phyloP scores from a whole-genome alignment of 2,113 vertebrate genomes.

The Pao palembangensis region DNA sequence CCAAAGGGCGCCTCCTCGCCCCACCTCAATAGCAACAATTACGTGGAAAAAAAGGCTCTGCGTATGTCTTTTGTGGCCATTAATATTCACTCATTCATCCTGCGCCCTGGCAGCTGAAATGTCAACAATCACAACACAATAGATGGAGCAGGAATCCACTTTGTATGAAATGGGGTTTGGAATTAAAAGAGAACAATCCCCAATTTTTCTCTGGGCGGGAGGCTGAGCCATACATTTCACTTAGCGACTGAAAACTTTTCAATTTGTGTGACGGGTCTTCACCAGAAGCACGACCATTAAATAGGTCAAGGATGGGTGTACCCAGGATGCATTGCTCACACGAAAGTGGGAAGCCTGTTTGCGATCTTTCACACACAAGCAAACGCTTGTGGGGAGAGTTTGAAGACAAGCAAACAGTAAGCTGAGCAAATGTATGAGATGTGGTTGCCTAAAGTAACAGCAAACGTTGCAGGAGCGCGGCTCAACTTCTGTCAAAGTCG shows the following conservation, averaged over 20 bases:
- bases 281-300: slow-evolving; percentile 73
- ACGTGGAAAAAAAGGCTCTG: slow-evolving; percentile 60
- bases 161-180: slow-evolving; percentile 76
- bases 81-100: slow-evolving; percentile 81
- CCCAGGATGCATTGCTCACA: slow-evolving; percentile 49
- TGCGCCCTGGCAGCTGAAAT: slow-evolving; percentile 79
- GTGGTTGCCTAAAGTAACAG: slow-evolving; percentile 8
- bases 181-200: slow-evolving; percentile 80
- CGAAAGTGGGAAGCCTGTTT: slow-evolving; percentile 39
- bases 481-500: slow-evolving; percentile 14
- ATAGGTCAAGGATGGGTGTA: slow-evolving; percentile 76
- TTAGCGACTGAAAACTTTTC: slow-evolving; percentile 77
- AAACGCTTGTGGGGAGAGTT: slow-evolving; percentile 19
- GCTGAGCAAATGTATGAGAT: slow-evolving; percentile 19
- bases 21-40: slow-evolving; percentile 56
- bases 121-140: slow-evolving; percentile 65
- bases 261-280: slow-evolving; percentile 70
- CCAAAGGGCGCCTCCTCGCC: slow-evolving; percentile 45
- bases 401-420: slow-evolving; percentile 15
- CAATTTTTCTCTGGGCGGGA: slow-evolving; percentile 71
- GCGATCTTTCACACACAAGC: slow-evolving; percentile 17
- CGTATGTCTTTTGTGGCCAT: slow-evolving; percentile 77
- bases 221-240: slow-evolving; percentile 77
- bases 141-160: slow-evolving; percentile 71
- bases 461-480: slow-evolving; percentile 5